Percentiles rank a stretch among this genome's conserved stretches.
These are phyloP conservation scores for Ooceraea biroi DNA, from an alignment of 1,140 invertebrate genomes.

Conservation along the genomic window DNA sequence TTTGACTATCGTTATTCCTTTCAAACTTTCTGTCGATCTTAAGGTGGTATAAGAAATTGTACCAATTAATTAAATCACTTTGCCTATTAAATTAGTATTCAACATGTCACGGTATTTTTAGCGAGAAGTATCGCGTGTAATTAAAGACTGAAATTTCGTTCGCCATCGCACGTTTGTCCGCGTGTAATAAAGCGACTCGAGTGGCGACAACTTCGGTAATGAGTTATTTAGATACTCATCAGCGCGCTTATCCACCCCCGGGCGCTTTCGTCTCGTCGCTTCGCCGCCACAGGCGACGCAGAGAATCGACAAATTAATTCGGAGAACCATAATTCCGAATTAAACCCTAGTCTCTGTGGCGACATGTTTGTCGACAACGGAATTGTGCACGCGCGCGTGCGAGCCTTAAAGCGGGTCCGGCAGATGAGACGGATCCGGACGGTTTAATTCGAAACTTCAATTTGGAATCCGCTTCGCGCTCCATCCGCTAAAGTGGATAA, in stretches of 20 bases:
- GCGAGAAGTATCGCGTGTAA: background rate
- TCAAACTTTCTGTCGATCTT: background rate
- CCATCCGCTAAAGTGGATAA: constrained; percentile 76
- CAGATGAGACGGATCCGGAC: constrained; percentile 75
- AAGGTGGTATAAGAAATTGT: background rate
- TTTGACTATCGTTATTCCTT: background rate
- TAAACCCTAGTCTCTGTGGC: constrained; percentile 58
- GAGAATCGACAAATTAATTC: constrained; percentile 58
- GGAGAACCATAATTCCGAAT: constrained; percentile 53
- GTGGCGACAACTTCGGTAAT: constrained; percentile 26
- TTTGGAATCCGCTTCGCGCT: constrained; percentile 72
- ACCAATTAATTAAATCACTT: background rate
- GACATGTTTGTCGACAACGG: constrained; percentile 73
- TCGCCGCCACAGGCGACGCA: background rate
- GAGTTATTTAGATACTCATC: constrained; percentile 59
- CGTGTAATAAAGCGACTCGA: constrained; percentile 26
- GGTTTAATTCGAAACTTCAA: constrained; percentile 84
- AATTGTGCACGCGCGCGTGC: constrained; percentile 65
- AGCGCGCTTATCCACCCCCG: constrained; percentile 21
- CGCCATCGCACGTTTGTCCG: constrained; percentile 20
- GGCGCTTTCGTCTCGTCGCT: background rate
- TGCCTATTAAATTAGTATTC: background rate
- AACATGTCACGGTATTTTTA: too few species aligned
- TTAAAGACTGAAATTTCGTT: constrained; percentile 10
- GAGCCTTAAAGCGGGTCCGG: constrained; percentile 69